These are phyloP conservation scores for Drosophila greeni DNA, from an alignment of 2,888 invertebrate species.

Conservation along the genomic window DNA sequence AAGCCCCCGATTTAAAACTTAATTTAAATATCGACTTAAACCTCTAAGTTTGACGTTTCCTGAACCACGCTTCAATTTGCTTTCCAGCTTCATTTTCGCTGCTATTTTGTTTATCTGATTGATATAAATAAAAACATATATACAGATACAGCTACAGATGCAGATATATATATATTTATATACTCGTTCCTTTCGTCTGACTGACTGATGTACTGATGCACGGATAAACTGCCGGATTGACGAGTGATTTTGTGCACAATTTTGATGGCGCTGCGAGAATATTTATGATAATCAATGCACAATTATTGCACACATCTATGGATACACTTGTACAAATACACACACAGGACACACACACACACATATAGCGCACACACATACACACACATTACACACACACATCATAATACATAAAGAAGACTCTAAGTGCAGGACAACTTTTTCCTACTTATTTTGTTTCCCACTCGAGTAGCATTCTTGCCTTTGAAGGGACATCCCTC, in stretches of 20 bases:
- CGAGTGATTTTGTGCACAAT: constrained; percentile 54
- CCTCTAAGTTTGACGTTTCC: constrained; percentile 11
- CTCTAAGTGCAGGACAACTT: constrained; percentile 21
- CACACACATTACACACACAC: constrained; percentile 1
- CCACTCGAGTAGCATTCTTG: constrained; percentile 16
- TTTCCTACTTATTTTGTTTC: constrained; percentile 1
- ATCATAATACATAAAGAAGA: constrained; percentile 8
- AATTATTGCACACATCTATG: constrained; percentile 52
- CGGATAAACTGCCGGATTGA: constrained; percentile 29
- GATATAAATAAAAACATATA: constrained; percentile 1
- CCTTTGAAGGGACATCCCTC: constrained; percentile 17
- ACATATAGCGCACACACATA: constrained; percentile 9
- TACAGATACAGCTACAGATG: not conserved
- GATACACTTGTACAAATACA: constrained; percentile 4
- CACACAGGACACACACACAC: not conserved
- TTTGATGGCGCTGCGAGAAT: constrained; percentile 44
- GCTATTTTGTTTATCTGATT: constrained; percentile 17
- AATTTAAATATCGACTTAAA: not conserved
- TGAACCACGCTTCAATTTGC: constrained; percentile 25
- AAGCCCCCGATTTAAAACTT: too few species aligned
- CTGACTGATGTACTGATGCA: constrained; percentile 11
- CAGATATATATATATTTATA: not conserved
- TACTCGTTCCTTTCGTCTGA: constrained; percentile 2
- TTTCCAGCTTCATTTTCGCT: constrained; percentile 1
- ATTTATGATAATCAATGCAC: constrained; percentile 69